Base-by-base conservation (phyloP, 2,888 invertebrate species). In the Thymelicus lineola region DNA sequence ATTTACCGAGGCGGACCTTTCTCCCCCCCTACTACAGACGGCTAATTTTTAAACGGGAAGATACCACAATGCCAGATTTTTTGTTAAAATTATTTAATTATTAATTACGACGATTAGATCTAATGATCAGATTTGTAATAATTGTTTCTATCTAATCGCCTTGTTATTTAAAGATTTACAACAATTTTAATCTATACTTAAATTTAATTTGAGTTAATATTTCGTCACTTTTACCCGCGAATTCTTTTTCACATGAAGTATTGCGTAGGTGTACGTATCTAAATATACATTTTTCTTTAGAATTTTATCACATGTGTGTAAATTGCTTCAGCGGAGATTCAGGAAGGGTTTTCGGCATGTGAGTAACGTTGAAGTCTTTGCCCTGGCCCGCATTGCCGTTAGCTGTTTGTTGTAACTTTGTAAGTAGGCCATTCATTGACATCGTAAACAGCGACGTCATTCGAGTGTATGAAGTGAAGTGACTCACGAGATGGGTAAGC, bases 351-450 rank as follows among this genome's bases (percentile, higher is more conserved):
- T 70, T 66, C 35, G 57, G 57, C 53, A 17, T 58, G 71, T 77
- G 79, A 78, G 74, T 77, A 75, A 77, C 71, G 68, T 74, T n/a
- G 72, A 76, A 38, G 74, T 74, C 74, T 72, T 77, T 76, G 66
- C 74, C 73, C 73, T 71, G 75, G 66, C 73, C 74, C 74, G 76
- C 74, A 71, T 74, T 74, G 76, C 78, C 75, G 77, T 79, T 77
- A 76, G 72, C 71, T 74, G 73, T 74, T 75, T 28, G 28, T 28
- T 28, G 28, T 28, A 28, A 28, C 28, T 2, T 28, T 72, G 65
- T 69, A 73, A 72, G 71, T 76, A 72, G 76, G 78, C 76, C 76
- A 71, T 58, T 62, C 68, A 59, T 64, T 74, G 73, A 75, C 76
- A 75, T 72, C 70, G 71, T 76, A 73, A 69, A 74, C n/a, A 74